Evolutionary conservation across 2,888 invertebrate genomes (phyloP), one percentile per base, ranked within the genome.

Genomic region (Opisthograptis luteolata): DNA sequence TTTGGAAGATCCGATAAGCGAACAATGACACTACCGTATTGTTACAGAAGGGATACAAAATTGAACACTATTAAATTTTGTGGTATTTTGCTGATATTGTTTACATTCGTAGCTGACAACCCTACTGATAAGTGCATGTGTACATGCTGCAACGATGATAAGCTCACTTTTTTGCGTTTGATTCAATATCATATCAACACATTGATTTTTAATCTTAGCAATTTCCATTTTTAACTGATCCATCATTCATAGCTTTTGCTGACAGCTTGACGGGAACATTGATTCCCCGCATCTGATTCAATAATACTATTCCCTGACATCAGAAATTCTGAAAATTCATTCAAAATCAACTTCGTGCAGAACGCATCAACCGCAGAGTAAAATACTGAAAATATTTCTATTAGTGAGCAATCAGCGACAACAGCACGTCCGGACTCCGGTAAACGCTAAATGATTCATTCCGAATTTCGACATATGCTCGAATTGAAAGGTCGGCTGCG

Each of bases 401-500:
- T 56, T 52, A 61, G 35, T 54, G 35, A 52, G 60, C 49, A 61
- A 34, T 54, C 32, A 52, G 60, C 49, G 60, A 61, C 55, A 60
- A 59, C 58, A 46, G 51, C 44, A 41, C 44, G 48, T 41, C 47
- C 43, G 36, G 31, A 24, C 15, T 31, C 31, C 48, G 44, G 47
- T 81, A 82, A 81, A 81, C 72, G 73, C 78, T 76, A 86, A 85
- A 87, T 87, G 84, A 87, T 84, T 87, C 85, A 87, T 87, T 87
- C 79, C 76, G 74, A 78, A 87, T 86, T 87, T 86, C 84, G 86
- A 87, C 83, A 85, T 86, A 87, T 87, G 84, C 82, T 82, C 83
- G 74, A 86, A 84, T 85, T 83, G 87, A 81, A 88, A 84, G 81
- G 84, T 84, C 76, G 82, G 80, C 86, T 90, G 89, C 84, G 78